A percentile compares a stretch with the other conserved stretches of the same genome.
phyloP scores from a whole-genome alignment of 92 coral and sea anemone species.

The Desmophyllum pertusum region DNA sequence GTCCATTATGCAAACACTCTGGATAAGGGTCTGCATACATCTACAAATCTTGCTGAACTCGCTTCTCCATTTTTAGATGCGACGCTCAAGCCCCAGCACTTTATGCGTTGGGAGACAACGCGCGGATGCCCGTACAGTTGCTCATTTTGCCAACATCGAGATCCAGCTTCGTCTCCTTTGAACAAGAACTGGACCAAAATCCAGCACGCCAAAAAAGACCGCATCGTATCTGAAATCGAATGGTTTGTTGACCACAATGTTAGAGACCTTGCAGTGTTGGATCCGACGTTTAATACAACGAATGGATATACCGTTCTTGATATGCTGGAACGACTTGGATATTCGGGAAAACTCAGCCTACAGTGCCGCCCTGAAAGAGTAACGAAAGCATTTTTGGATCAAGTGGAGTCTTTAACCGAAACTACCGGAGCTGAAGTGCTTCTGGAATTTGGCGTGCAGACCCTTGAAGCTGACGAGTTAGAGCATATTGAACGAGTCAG shows the following conservation, averaged over 20 bases:
- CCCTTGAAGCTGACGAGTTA: constrained; percentile 40
- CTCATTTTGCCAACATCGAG: constrained; percentile 58
- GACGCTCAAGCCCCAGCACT: constrained; percentile 47
- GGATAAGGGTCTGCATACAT: constrained; percentile 45
- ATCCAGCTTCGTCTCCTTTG: constrained; percentile 25
- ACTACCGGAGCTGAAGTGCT: constrained; percentile 50
- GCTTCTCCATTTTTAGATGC: constrained; percentile 50
- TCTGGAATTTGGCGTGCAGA: constrained; percentile 56
- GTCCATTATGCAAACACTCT: constrained; percentile 27
- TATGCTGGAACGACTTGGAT: constrained; percentile 34
- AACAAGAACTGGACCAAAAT: constrained; percentile 52
- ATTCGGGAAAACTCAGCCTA: constrained; percentile 42
- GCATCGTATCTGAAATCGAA: constrained; percentile 47
- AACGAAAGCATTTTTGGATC: constrained; percentile 41
- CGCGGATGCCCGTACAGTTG: constrained; percentile 63
- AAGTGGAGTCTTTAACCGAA: constrained; percentile 40
- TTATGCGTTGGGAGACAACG: constrained; percentile 59
- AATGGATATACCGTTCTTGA: constrained; percentile 36
- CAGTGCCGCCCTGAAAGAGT: constrained; percentile 53
- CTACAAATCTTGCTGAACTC: constrained; percentile 39
- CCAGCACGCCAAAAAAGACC: constrained; percentile 42
- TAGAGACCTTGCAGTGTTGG: constrained; percentile 47
- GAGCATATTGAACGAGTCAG: constrained; percentile 40
- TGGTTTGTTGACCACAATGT: constrained; percentile 44
- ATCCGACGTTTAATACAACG: constrained; percentile 54